phyloP scores from a whole-genome alignment of 2,888 invertebrate genomes.

The Dynastes maya region DNA sequence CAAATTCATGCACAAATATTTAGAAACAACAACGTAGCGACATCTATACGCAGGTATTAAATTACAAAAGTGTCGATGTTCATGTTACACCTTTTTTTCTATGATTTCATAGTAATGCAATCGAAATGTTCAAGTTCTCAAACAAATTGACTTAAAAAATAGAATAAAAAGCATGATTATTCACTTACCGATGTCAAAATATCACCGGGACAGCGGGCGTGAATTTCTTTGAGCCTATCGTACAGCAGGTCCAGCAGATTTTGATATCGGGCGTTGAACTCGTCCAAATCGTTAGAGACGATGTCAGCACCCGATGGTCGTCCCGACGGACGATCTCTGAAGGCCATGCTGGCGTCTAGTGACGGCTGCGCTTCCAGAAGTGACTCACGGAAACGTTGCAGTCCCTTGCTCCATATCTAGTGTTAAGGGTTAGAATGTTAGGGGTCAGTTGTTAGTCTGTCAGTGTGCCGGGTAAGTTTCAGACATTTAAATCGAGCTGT shows the following conservation, averaged over 20 bases:
- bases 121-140: too few species aligned
- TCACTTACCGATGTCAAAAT: conserved; percentile 83
- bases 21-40: too few species aligned
- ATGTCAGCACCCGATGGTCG: conserved; percentile 77
- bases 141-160: too few species aligned
- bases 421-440: conserved; percentile 71
- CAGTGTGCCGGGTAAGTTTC: conserved; percentile 63
- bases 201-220: conserved; percentile 81
- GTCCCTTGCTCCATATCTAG: conserved; percentile 90
- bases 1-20: too few species aligned
- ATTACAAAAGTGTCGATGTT: too few species aligned
- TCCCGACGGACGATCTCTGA: conserved; percentile 66
- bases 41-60: too few species aligned
- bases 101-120: too few species aligned
- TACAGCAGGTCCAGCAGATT: conserved; percentile 80
- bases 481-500: conserved; percentile 47
- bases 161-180: background rate
- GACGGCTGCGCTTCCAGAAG: conserved; percentile 89
- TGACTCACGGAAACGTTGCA: conserved; percentile 88
- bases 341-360: conserved; percentile 75
- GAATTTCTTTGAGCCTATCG: conserved; percentile 79
- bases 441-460: conserved; percentile 73
- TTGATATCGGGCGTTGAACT: conserved; percentile 85
- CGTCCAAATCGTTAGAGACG: conserved; percentile 85
- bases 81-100: too few species aligned